Evolutionary conservation across 1,140 invertebrate genomes (phyloP).

Genomic region (Leptinotarsa lineolata): DNA sequence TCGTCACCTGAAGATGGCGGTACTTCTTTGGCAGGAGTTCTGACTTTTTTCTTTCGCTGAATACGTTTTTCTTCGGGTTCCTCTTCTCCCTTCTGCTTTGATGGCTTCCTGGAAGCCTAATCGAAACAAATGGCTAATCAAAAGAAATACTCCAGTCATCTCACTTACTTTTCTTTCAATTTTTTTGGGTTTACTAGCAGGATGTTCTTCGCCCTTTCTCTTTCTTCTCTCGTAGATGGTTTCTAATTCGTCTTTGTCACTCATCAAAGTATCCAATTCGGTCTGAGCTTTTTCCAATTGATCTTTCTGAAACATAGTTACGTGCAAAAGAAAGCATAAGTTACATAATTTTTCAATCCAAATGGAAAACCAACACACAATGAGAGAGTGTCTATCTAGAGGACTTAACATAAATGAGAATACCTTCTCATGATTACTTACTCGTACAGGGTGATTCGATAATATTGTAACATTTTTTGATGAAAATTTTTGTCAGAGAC

Average conservation of each 20-base stretch:
- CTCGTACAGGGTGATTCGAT: too few relatives aligned
- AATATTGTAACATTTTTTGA: too few relatives aligned
- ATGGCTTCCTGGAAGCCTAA: neutral
- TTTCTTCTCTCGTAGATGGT: slow-evolving; percentile 9
- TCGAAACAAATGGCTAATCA: too few relatives aligned
- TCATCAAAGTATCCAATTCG: neutral
- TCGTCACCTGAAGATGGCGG: neutral
- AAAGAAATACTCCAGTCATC: too few relatives aligned
- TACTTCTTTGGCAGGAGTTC: neutral
- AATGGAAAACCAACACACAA: too few relatives aligned
- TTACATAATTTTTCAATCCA: too few relatives aligned
- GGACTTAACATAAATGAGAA: too few relatives aligned
- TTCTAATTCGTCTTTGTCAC: slow-evolving; percentile 6
- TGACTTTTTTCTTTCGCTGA: neutral
- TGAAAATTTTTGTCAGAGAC: too few relatives aligned
- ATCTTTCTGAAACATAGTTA: neutral
- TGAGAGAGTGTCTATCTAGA: too few relatives aligned
- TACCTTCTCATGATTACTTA: too few relatives aligned
- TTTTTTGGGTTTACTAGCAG: slow-evolving; percentile 2
- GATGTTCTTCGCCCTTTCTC: neutral
- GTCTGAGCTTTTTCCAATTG: slow-evolving; percentile 2
- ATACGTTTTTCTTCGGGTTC: neutral
- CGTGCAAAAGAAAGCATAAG: too few relatives aligned
- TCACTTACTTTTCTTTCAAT: neutral
- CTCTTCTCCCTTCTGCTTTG: neutral